Evolutionary conservation across 2,797 vertebrate genomes (phyloP).

Genomic region (Enoplosus armatus): DNA sequence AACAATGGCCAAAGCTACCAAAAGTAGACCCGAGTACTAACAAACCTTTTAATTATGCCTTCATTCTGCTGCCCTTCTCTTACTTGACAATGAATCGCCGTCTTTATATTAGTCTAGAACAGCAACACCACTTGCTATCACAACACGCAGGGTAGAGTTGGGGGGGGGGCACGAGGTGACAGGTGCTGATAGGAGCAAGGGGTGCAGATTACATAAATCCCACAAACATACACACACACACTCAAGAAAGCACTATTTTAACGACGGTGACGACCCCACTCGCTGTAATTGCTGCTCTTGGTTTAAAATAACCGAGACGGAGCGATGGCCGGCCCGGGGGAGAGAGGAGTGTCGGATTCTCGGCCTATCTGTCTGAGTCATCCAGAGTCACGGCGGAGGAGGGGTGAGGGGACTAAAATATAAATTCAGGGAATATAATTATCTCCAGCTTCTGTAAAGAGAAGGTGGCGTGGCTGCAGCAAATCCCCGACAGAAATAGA

Average conservation of each 20-base stretch:
- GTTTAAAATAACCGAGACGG: constrained; percentile 70
- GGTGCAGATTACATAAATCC: constrained; percentile 33
- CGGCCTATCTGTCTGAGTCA: constrained; percentile 53
- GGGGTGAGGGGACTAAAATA: neutral
- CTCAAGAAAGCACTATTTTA: constrained; percentile 56
- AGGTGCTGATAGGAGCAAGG: constrained; percentile 41
- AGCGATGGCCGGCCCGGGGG: constrained; percentile 31
- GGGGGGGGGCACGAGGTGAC: constrained; percentile 10
- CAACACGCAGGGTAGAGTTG: neutral
- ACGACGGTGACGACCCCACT: constrained; percentile 46
- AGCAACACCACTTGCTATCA: constrained; percentile 1
- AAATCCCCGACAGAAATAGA: neutral
- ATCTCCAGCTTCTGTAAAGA: neutral
- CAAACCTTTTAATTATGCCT: neutral
- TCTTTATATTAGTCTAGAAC: no score
- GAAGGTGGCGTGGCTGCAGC: neutral
- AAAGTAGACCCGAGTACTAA: no score
- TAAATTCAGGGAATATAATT: constrained; percentile 7
- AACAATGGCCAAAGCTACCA: no score
- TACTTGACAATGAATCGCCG: no score
- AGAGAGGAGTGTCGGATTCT: constrained; percentile 53
- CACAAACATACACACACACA: constrained; percentile 32
- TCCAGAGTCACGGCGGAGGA: neutral
- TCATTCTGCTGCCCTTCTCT: no score
- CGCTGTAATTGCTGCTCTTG: constrained; percentile 43